phyloP scores from a whole-genome alignment of 53 echinoderm and acorn worm genomes.

The Temnopleurus reevesii region DNA sequence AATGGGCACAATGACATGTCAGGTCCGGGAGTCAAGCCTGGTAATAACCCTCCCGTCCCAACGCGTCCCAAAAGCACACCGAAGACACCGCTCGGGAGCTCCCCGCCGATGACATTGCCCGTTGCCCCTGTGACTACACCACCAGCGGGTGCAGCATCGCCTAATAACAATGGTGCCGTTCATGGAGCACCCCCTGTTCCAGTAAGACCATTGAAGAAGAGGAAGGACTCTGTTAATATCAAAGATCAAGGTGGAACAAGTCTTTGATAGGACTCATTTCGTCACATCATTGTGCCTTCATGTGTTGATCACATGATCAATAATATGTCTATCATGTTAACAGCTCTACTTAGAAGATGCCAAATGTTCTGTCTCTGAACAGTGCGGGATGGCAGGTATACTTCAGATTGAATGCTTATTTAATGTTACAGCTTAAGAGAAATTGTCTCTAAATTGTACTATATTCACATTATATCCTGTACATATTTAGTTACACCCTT shows the following conservation, averaged over 20 bases:
- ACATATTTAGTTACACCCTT: background rate
- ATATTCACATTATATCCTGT: background rate
- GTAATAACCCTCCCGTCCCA: background rate
- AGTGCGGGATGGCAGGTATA: constrained; percentile 15
- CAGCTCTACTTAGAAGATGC: background rate
- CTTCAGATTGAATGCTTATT: background rate
- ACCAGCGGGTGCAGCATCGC: background rate
- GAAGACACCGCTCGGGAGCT: background rate
- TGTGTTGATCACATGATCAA: background rate
- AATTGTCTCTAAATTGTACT: background rate
- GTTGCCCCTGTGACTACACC: background rate
- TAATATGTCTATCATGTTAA: background rate
- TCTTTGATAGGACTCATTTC: background rate
- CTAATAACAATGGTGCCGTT: constrained; percentile 10
- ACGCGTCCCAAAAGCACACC: background rate
- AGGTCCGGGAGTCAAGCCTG: background rate
- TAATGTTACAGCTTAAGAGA: background rate
- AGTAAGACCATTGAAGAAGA: background rate
- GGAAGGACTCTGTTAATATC: background rate
- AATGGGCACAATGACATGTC: background rate
- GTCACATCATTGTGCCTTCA: background rate
- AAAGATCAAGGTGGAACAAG: background rate
- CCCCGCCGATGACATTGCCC: constrained; percentile 1
- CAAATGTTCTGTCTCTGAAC: too few relatives aligned
- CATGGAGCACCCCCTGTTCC: constrained; percentile 28